Base-by-base conservation (phyloP, 2,797 vertebrate species). In the Anguilla marmorata region DNA sequence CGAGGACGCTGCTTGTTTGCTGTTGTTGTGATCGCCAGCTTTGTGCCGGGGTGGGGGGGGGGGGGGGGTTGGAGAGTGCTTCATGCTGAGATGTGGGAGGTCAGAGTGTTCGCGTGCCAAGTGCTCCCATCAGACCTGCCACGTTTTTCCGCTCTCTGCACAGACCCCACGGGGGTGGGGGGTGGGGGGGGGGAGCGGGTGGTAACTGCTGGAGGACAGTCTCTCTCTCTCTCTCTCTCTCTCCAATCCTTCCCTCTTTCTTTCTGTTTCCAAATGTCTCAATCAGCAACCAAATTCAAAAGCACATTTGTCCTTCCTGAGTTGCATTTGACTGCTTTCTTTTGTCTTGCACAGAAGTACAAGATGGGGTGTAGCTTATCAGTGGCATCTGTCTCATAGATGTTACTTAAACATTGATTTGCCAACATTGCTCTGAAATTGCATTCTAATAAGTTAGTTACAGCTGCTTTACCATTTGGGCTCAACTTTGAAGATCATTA, bases 81-180 rank as follows among this genome's bases (percentile, higher is more conserved):
- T 88, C 83, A 69, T 85, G 93, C 88, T 91, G 91, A 85, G 93
- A 92, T 93, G 48, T 30, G 90, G 93, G 91, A 86, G 93, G 93
- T 94, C 93, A 93, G 92, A 94, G 93, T 94, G 94, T 94, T 95
- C 93, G 95, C 95, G 94, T 96, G 95, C 95, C 95, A 96, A 95
- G 95, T 95, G 95, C 91, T 96, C 94, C 94, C 95, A 87, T 88
- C 24, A 94, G 95, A 91, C 91, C 86, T 91, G 91, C 94, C 94
- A 12, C 50, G 94, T 91, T 92, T 92, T 94, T 94, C 94, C 93
- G 94, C 94, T 95, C 94, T 95, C 95, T 93, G 95, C 95, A 95
- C 94, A 92, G 33, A 79, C 74, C 90, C 94, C 95, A 94, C 94
- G 93, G 95, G 95, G 95, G 93, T 88, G 90, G 27, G 92, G 92